A percentile compares a stretch with the other conserved stretches of the same genome.
Evolutionary conservation across 1,140 invertebrate species (phyloP).

Genomic region (Dysdera silvatica): DNA sequence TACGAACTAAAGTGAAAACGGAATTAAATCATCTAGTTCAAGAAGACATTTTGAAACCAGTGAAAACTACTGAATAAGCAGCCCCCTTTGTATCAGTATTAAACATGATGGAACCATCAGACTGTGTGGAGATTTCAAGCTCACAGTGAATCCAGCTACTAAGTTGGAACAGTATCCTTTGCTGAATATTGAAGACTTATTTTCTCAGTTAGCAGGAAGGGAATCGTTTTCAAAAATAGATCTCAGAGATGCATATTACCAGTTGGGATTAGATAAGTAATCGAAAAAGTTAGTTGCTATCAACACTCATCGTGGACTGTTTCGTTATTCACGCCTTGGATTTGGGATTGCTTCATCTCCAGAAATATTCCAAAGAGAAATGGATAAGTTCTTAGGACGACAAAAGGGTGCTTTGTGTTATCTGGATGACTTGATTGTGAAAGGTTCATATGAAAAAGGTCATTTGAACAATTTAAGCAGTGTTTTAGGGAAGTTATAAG

Average conservation of each 20-base stretch:
- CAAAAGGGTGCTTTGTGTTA: no score
- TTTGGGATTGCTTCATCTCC: not conserved
- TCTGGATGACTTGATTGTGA: not conserved
- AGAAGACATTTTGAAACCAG: slow-evolving; percentile 38
- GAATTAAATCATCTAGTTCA: not conserved
- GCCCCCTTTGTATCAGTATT: slow-evolving; percentile 40
- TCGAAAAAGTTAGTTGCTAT: no score
- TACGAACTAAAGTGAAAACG: not conserved
- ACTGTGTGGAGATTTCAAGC: not conserved
- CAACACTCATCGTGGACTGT: no score
- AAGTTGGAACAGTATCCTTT: not conserved
- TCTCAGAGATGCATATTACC: no score
- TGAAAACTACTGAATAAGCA: slow-evolving; percentile 39
- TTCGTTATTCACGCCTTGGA: no score
- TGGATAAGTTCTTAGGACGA: no score
- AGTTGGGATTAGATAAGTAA: no score
- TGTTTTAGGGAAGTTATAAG: no score
- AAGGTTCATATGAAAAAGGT: no score
- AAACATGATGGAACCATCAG: slow-evolving; percentile 39
- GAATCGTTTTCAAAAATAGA: no score
- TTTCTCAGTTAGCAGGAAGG: not conserved
- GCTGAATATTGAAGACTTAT: not conserved
- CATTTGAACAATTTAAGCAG: no score
- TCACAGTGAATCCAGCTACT: not conserved
- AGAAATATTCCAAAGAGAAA: not conserved